Evolutionary conservation across 2,888 invertebrate species (phyloP).

Genomic region (Parnassius orleans): DNA sequence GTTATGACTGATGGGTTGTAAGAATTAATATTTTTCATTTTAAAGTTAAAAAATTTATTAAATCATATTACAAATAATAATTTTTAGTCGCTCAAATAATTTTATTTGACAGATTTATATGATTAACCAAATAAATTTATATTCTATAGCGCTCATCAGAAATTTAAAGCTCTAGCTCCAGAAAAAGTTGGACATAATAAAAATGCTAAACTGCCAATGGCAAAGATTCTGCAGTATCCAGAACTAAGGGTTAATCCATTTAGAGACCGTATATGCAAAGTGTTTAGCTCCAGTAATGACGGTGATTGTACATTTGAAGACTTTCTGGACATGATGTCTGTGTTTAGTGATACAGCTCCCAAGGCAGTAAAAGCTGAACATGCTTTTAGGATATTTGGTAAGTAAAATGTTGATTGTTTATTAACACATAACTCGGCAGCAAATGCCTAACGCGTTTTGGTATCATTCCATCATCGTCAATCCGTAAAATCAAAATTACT

Average conservation of each 20-base stretch:
- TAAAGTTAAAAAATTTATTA: too few relatives aligned
- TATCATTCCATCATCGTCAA: too few relatives aligned
- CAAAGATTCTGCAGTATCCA: slow-evolving; percentile 91
- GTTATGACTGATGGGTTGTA: too few relatives aligned
- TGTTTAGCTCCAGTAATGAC: slow-evolving; percentile 93
- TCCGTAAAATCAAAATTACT: too few relatives aligned
- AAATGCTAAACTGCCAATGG: slow-evolving; percentile 92
- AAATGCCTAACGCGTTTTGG: too few relatives aligned
- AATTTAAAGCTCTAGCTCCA: slow-evolving; percentile 93
- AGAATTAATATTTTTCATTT: too few relatives aligned
- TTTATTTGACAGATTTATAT: too few relatives aligned
- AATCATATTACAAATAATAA: too few relatives aligned
- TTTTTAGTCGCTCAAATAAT: too few relatives aligned
- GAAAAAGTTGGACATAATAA: slow-evolving; percentile 94
- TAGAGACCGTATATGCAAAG: slow-evolving; percentile 93
- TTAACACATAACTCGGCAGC: neutral
- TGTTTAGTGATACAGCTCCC: slow-evolving; percentile 94
- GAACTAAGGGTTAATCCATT: slow-evolving; percentile 95
- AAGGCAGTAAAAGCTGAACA: slow-evolving; percentile 96
- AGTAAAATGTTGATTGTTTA: slow-evolving; percentile 33
- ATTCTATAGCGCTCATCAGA: slow-evolving; percentile 88
- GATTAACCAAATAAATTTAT: neutral
- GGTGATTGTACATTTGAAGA: slow-evolving; percentile 97
- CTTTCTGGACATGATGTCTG: slow-evolving; percentile 98
- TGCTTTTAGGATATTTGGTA: slow-evolving; percentile 97